A percentile compares a stretch with the other conserved stretches of the same genome.
These are phyloP conservation scores for Gasterosteus nipponicus DNA, from an alignment of 2,113 vertebrate species.

Conservation along the genomic window DNA sequence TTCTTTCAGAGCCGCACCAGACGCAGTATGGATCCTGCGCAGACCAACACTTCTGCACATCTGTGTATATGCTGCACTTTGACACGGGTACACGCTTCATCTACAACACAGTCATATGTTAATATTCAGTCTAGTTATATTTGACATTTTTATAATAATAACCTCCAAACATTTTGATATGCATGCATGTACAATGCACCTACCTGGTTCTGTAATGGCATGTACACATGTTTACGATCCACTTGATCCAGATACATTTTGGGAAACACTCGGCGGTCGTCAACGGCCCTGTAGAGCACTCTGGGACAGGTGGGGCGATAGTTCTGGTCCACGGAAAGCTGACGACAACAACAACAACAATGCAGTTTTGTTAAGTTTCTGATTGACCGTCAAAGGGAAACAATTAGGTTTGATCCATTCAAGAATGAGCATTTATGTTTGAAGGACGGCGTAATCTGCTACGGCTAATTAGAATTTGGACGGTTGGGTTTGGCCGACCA, in stretches of 20 bases:
- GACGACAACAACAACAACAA: conserved; percentile 66
- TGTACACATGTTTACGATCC: conserved; percentile 85
- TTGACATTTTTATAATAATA: neutral
- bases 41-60: conserved; percentile 82
- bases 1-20: conserved; percentile 82
- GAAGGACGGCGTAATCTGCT: neutral
- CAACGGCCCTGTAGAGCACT: conserved; percentile 85
- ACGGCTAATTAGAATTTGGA: neutral
- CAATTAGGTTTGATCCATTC: neutral
- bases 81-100: conserved; percentile 85
- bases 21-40: conserved; percentile 90
- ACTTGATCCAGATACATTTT: conserved; percentile 85
- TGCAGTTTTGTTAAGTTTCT: conserved; percentile 10
- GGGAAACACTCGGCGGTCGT: conserved; percentile 84
- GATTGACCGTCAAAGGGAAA: neutral
- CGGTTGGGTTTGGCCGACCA: neutral
- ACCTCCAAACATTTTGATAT: neutral
- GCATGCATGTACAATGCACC: neutral
- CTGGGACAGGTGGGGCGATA: conserved; percentile 83
- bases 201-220: conserved; percentile 87
- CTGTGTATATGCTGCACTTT: conserved; percentile 78
- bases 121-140: neutral
- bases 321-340: conserved; percentile 87
- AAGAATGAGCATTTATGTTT: neutral
- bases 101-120: conserved; percentile 72